Evolutionary conservation across 1,140 invertebrate genomes (phyloP).

Genomic region (Aphelinus certus): DNA sequence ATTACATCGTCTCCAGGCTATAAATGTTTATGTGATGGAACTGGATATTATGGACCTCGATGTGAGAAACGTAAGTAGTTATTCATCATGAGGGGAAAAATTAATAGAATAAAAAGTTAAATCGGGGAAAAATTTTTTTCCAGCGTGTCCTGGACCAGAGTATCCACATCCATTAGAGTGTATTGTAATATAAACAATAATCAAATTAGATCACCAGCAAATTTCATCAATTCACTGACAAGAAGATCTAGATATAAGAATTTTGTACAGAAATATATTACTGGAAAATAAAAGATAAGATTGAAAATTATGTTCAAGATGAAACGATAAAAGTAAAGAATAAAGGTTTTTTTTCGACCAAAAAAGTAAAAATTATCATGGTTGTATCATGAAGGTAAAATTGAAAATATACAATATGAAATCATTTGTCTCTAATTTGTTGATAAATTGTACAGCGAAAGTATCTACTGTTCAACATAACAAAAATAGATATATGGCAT

Average conservation of each 20-base stretch:
- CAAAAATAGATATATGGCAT: too few relatives aligned
- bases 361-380: too few relatives aligned
- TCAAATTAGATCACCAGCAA: slow-evolving; percentile 5
- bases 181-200: slow-evolving; percentile 69
- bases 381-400: too few relatives aligned
- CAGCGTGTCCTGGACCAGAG: slow-evolving; percentile 69
- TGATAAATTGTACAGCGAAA: too few relatives aligned
- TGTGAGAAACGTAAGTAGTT: slow-evolving; percentile 71
- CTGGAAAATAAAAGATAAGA: slow-evolving; percentile 23
- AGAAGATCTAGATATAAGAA: slow-evolving; percentile 13
- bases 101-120: slow-evolving; percentile 1
- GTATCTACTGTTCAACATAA: too few relatives aligned
- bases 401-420: not conserved
- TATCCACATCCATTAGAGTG: slow-evolving; percentile 71
- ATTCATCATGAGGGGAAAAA: slow-evolving; percentile 33
- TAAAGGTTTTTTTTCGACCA: too few relatives aligned
- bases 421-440: not conserved
- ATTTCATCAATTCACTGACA: slow-evolving; percentile 1
- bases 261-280: slow-evolving; percentile 51
- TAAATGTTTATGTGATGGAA: slow-evolving; percentile 78
- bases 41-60: slow-evolving; percentile 74
- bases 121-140: slow-evolving; percentile 49
- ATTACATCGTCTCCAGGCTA: slow-evolving; percentile 73
- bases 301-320: slow-evolving; percentile 4
- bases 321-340: too few relatives aligned